Evolutionary conservation across 2,113 vertebrate genomes (phyloP), one percentile per base, ranked within the genome.

Genomic region (Podiceps cristatus): DNA sequence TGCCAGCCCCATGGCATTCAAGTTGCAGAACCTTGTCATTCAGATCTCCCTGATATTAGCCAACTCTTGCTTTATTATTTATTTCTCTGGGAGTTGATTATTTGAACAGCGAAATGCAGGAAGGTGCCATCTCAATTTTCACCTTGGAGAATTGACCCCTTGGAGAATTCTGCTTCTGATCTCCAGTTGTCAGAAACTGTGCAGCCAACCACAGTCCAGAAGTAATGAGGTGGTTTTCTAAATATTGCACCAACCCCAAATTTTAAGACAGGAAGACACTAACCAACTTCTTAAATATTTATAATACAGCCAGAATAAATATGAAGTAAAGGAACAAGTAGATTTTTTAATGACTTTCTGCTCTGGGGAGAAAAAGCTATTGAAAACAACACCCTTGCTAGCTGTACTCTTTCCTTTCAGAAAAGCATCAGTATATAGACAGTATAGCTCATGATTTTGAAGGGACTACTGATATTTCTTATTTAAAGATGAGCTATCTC

Each of bases 21-120:
- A 67, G 55, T 84, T 95, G 68, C 86, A 81, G 72, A 45, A 92
- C 59, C 88, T 95, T 78, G 86, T 95, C 82, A 75, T 86, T 96
- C 96, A 88, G 44, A 88, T 86, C n/a, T 95, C 45, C 40, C 60
- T 71, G 68, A 58, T 92, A 90, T 75, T 80, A 86, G 22, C 20
- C 63, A 90, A 5, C 18, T 80, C 50, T 33, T 64, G 11, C 58
- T 67, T 88, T 74, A 56, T 95, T 91, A 88, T 90, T 93, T 93
- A 76, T 86, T 94, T 96, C 22, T 83, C 50, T 83, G 58, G 67
- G 72, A 93, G 11, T 2, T 90, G 67, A 92, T 96, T 94, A 77
- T 97, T 95, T 92, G 55, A 92, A 86, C 40, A 59, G 59, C 50
- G 44, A 81, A 22, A 47, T 77, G 20, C 59, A 78, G 75, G 40